A percentile compares a stretch with the other conserved stretches of the same genome.
Evolutionary conservation across 2,797 vertebrate species (phyloP).

Genomic region (Cuniculus paca): DNA sequence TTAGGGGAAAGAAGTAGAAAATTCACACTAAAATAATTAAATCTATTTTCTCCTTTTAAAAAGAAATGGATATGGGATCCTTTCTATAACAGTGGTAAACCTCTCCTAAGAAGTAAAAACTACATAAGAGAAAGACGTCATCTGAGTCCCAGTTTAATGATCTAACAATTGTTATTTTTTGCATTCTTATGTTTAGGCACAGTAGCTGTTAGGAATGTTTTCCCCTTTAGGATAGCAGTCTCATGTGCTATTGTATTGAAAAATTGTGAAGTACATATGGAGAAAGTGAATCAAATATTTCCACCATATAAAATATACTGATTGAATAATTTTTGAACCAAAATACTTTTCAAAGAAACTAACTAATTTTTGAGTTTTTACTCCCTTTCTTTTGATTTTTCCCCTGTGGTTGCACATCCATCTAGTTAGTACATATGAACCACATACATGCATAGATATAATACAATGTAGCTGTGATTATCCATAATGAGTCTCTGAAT

Average conservation of each 20-base stretch:
- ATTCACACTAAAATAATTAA: slow-evolving; percentile 16
- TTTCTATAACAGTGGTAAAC: neutral
- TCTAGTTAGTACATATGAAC: neutral
- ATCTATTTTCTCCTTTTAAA: neutral
- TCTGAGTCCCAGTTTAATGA: neutral
- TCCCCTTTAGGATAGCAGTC: neutral
- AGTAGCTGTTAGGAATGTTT: neutral
- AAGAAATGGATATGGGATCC: neutral
- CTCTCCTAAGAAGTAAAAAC: neutral
- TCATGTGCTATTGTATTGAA: neutral
- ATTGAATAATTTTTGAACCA: neutral
- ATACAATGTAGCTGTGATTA: neutral
- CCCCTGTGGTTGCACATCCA: neutral
- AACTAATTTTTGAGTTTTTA: neutral
- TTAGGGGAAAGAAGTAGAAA: neutral
- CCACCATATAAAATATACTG: neutral
- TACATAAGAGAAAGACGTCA: neutral
- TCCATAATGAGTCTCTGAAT: neutral
- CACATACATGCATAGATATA: neutral
- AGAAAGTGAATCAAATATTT: slow-evolving; percentile 22
- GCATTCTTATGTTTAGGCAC: neutral
- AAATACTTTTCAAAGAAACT: neutral
- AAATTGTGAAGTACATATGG: neutral
- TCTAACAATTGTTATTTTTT: neutral
- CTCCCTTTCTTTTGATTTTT: neutral